Percentiles rank a stretch among this genome's conserved stretches.
phyloP scores from a whole-genome alignment of 2,797 vertebrate species.

The Hylomyscus alleni region DNA sequence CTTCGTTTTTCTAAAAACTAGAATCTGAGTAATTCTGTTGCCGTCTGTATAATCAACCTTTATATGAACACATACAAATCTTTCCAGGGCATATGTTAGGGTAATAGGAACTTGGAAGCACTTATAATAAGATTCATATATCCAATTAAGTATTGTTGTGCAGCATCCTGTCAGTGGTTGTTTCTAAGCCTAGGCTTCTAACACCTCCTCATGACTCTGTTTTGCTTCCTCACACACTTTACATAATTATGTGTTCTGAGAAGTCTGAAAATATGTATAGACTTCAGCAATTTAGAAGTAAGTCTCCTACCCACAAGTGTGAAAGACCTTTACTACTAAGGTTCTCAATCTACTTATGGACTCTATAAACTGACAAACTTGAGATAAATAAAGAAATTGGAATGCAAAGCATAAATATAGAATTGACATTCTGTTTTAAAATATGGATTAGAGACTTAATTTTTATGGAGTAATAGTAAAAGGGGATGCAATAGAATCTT shows the following conservation, averaged over 20 bases:
- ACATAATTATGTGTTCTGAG: conserved; percentile 82
- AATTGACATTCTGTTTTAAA: conserved; percentile 67
- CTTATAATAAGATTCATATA: conserved; percentile 81
- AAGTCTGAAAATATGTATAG: conserved; percentile 83
- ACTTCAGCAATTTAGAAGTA: conserved; percentile 79
- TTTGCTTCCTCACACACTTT: conserved; percentile 81
- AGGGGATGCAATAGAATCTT: conserved; percentile 53
- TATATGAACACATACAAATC: conserved; percentile 76
- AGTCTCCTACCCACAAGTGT: conserved; percentile 68
- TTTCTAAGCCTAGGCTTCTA: conserved; percentile 78
- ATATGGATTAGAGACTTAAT: conserved; percentile 58
- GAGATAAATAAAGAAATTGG: conserved; percentile 74
- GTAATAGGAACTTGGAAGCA: conserved; percentile 79
- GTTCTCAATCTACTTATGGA: conserved; percentile 70
- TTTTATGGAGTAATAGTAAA: conserved; percentile 47
- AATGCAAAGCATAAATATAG: conserved; percentile 68
- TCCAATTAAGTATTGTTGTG: conserved; percentile 81
- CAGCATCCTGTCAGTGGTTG: conserved; percentile 57
- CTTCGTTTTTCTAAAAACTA: conserved; percentile 70
- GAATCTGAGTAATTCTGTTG: conserved; percentile 72
- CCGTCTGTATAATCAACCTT: conserved; percentile 78
- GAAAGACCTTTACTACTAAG: conserved; percentile 78
- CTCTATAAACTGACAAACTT: conserved; percentile 68
- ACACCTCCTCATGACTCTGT: conserved; percentile 76
- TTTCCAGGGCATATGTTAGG: conserved; percentile 69